Percentiles rank a stretch among this genome's conserved stretches.
phyloP scores from a whole-genome alignment of 2,888 invertebrate genomes.

The Psylliodes chrysocephalus region DNA sequence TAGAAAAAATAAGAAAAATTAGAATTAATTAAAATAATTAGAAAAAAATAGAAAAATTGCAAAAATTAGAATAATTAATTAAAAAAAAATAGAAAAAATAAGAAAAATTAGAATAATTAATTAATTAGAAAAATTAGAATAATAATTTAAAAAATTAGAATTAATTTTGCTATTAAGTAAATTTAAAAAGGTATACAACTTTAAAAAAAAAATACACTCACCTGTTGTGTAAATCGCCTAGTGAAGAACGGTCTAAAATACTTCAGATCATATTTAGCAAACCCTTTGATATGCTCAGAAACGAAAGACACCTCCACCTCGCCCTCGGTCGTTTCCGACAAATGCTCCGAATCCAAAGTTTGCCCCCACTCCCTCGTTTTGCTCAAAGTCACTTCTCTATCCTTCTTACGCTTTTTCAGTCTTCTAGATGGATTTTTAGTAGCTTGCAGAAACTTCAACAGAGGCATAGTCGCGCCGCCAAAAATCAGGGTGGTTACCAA shows the following conservation, averaged over 20 bases:
- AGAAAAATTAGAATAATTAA: no score
- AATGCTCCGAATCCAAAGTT: constrained; percentile 91
- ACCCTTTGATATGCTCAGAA: constrained; percentile 84
- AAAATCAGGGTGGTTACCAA: constrained; percentile 94
- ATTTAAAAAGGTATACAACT: neutral
- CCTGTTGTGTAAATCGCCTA: constrained; percentile 93
- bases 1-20: no score
- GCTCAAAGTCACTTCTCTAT: constrained; percentile 90
- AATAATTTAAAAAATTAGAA: no score
- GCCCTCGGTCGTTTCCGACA: constrained; percentile 93
- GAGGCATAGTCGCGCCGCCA: constrained; percentile 97
- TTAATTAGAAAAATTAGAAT: no score
- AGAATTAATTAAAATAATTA: no score
- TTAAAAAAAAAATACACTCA: no score
- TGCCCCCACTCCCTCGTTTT: constrained; percentile 99
- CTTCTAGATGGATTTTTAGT: constrained; percentile 68
- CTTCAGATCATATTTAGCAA: constrained; percentile 90
- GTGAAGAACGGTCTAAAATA: constrained; percentile 98
- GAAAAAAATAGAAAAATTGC: no score
- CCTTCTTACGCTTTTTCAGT: constrained; percentile 66
- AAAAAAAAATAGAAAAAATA: no score
- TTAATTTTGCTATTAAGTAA: no score
- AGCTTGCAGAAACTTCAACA: constrained; percentile 90
- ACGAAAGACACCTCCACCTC: constrained; percentile 90
- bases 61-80: no score